Evolutionary conservation across 2,113 vertebrate species (phyloP), one percentile per base, ranked within the genome.

Genomic region (Erythrolamprus reginae): DNA sequence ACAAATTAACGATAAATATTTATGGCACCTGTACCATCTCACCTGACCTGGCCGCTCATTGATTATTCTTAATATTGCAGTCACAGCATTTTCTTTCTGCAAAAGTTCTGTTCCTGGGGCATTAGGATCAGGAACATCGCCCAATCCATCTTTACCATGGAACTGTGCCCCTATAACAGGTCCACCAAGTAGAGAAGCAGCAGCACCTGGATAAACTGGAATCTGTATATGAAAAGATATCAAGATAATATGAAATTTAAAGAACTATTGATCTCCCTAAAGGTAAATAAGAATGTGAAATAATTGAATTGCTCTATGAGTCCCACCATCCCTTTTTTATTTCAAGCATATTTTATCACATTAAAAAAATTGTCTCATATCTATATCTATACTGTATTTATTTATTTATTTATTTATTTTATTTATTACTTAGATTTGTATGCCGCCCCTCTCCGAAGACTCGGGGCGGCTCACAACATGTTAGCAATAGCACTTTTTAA

Each of bases 81-180:
- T 88, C 23, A 97, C 97, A 0, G 97, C 97, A 0, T 92, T 89
- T 89, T 98, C 97, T 90, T 95, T 70, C 93, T 98, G 97, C 77
- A 96, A 21, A 58, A 95, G 90, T 55, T 97, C 97, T 52, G 84
- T 42, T 58, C 42, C 88, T 51, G 94, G 93, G 38, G 82, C 45
- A 3, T 33, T 28, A 33, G 90, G 86, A 33, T 91, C 95, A 65
- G 87, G 82, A 82, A 88, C 90, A 84, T 95, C 93, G 50, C 97
- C 97, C 47, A 98, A 93, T 21, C 97, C 97, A 90, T 98, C 97
- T 90, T 90, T 24, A 2, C 98, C 97, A 28, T 98, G 97, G 90
- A 96, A 98, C 5, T 92, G 7, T 51, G 88, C 89, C 0, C 93
- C 93, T n/a, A 4, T 6, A 0, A 96, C 33, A 9, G 23, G 26